These are phyloP conservation scores for Thalpophila matura DNA, from an alignment of 2,888 invertebrate genomes.

Conservation along the genomic window DNA sequence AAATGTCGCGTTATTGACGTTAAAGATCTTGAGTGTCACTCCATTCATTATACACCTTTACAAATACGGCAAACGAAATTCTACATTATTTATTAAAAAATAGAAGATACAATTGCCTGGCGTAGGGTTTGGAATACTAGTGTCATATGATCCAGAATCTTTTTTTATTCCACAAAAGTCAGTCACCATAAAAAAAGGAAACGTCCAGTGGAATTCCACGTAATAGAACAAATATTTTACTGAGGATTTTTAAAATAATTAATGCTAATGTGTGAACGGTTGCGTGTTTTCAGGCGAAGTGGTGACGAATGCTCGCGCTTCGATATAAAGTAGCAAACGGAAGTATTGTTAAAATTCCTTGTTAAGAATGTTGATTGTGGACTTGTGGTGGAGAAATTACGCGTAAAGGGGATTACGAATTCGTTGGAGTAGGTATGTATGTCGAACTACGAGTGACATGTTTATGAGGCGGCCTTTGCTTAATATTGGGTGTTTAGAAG, in stretches of 20 bases:
- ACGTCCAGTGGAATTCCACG: slow-evolving; percentile 74
- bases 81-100: neutral
- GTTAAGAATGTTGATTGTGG: slow-evolving; percentile 57
- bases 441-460: slow-evolving; percentile 4
- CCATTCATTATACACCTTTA: slow-evolving; percentile 56
- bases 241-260: slow-evolving; percentile 79
- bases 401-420: slow-evolving; percentile 25
- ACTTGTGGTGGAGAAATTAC: slow-evolving; percentile 41
- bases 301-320: slow-evolving; percentile 63
- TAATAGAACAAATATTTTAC: slow-evolving; percentile 87
- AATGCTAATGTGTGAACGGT: slow-evolving; percentile 78
- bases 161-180: slow-evolving; percentile 72
- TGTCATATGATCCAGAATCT: slow-evolving; percentile 63
- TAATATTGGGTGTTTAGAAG: neutral
- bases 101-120: slow-evolving; percentile 23
- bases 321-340: slow-evolving; percentile 70
- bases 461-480: neutral
- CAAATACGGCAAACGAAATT: slow-evolving; percentile 6
- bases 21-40: slow-evolving; percentile 63
- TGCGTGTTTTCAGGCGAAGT: slow-evolving; percentile 74
- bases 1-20: slow-evolving; percentile 74
- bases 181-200: slow-evolving; percentile 76
- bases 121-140: slow-evolving; percentile 22
- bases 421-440: slow-evolving; percentile 17
- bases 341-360: slow-evolving; percentile 86